Percentiles rank a stretch among this genome's conserved stretches.
Conservation (phyloP, 1,140 invertebrate species). For the Macrobrachium rosenbergii region DNA sequence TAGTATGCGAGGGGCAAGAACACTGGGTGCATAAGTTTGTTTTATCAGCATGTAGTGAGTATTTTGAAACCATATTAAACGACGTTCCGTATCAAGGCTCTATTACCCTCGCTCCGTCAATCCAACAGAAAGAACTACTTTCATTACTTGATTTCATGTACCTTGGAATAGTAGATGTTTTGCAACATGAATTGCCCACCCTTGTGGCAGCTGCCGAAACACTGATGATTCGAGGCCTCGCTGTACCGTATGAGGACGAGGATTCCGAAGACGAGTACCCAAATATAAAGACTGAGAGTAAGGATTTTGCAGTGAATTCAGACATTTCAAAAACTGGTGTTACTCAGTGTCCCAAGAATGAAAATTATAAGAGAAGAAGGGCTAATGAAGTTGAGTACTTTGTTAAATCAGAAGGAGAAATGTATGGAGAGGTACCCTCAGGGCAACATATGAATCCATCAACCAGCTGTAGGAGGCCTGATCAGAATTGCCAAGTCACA, state of each 20-base stretch:
- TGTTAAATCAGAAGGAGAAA: not conserved
- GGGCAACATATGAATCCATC: not conserved
- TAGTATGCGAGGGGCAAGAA: slow-evolving; percentile 52
- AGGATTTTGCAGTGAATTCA: slow-evolving; percentile 10
- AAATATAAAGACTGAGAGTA: not conserved
- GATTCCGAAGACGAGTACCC: slow-evolving; percentile 21
- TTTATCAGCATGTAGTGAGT: slow-evolving; percentile 52
- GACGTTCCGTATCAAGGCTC: slow-evolving; percentile 49
- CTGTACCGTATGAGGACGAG: slow-evolving; percentile 48
- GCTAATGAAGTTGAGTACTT: too few species aligned
- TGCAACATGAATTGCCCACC: slow-evolving; percentile 35
- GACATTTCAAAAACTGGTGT: not conserved
- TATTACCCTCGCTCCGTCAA: slow-evolving; percentile 29
- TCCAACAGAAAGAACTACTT: slow-evolving; percentile 45
- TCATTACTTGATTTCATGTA: slow-evolving; percentile 57
- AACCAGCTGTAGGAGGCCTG: not conserved
- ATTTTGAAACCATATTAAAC: slow-evolving; percentile 44
- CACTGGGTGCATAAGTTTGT: slow-evolving; percentile 58
- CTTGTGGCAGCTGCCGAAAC: slow-evolving; percentile 48
- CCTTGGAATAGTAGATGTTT: slow-evolving; percentile 43
- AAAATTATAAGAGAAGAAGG: too few species aligned
- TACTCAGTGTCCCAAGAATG: too few species aligned
- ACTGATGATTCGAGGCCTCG: slow-evolving; percentile 52
- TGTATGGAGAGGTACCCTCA: slow-evolving; percentile 7
- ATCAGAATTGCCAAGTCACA: not conserved